Conservation (phyloP, 1,140 invertebrate species). For the Psilanteris sp. region DNA sequence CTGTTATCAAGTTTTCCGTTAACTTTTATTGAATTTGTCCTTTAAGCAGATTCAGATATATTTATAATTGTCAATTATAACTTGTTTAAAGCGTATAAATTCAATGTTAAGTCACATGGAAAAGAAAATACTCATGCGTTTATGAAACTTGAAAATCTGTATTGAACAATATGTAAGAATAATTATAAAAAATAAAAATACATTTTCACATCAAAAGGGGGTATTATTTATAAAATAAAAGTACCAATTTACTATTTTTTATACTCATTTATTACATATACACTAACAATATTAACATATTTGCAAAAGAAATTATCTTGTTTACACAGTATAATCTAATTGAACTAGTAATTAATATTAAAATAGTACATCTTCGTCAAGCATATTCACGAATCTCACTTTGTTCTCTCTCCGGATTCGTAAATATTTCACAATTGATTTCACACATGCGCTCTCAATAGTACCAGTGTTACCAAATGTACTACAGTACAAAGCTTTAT, state of each 20-base stretch:
- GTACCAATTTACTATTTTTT: too few species aligned
- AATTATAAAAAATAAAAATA: constrained; percentile 35
- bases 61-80: constrained; percentile 35
- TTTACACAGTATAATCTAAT: constrained; percentile 17
- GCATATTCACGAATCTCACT: constrained; percentile 2
- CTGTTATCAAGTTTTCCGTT: constrained; percentile 40
- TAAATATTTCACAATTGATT: constrained; percentile 4
- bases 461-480: too few species aligned
- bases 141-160: constrained; percentile 34
- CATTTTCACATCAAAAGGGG: constrained; percentile 36
- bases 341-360: constrained; percentile 27
- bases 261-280: constrained; percentile 46
- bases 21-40: constrained; percentile 26
- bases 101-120: constrained; percentile 19
- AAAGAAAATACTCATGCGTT: constrained; percentile 32
- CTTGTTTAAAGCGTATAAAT: constrained; percentile 22
- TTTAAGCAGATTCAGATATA: constrained; percentile 22
- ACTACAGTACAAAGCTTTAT: too few species aligned
- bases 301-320: constrained; percentile 39
- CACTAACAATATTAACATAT: constrained; percentile 52
- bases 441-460: constrained; percentile 5
- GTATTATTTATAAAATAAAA: not conserved
- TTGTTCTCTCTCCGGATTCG: not conserved
- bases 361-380: constrained; percentile 38
- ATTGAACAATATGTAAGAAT: constrained; percentile 41